Evolutionary conservation across 2,888 invertebrate genomes (phyloP).

Genomic region (Eilema depressum): DNA sequence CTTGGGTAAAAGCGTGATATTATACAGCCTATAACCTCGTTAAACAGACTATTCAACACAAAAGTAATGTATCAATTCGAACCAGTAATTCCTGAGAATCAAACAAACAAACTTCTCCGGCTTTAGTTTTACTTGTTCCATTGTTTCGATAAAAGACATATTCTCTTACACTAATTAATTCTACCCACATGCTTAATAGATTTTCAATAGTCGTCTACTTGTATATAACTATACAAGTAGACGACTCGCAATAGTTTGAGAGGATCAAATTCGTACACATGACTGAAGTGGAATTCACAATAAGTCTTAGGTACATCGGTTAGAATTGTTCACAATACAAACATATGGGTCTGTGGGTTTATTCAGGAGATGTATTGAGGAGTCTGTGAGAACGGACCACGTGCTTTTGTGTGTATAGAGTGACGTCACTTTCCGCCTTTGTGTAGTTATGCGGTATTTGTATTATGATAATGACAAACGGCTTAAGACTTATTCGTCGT

Average conservation of each 20-base stretch:
- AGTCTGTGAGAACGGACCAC: conserved; percentile 15
- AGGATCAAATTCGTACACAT: conserved; percentile 36
- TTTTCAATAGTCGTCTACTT: conserved; percentile 11
- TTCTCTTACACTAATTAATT: conserved; percentile 11
- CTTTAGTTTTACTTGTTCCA: too few relatives aligned
- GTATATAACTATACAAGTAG: conserved; percentile 16
- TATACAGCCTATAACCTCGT: too few relatives aligned
- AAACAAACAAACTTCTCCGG: too few relatives aligned
- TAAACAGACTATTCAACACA: too few relatives aligned
- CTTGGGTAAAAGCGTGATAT: too few relatives aligned
- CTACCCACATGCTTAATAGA: neutral
- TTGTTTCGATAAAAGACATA: conserved; percentile 4
- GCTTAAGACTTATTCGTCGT: neutral
- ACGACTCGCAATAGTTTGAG: conserved; percentile 33
- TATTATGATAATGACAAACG: neutral
- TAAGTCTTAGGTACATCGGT: conserved; percentile 7
- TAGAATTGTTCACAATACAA: conserved; percentile 15
- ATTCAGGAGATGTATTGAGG: conserved; percentile 18
- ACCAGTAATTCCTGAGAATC: too few relatives aligned
- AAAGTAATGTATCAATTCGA: too few relatives aligned
- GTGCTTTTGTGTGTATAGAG: conserved; percentile 7
- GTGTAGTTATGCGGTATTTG: conserved; percentile 1
- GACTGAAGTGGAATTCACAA: conserved; percentile 27
- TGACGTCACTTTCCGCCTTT: neutral
- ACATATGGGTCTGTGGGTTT: conserved; percentile 4